phyloP scores from a whole-genome alignment of 1,140 invertebrate genomes.

The Sarcophaga peregrina region DNA sequence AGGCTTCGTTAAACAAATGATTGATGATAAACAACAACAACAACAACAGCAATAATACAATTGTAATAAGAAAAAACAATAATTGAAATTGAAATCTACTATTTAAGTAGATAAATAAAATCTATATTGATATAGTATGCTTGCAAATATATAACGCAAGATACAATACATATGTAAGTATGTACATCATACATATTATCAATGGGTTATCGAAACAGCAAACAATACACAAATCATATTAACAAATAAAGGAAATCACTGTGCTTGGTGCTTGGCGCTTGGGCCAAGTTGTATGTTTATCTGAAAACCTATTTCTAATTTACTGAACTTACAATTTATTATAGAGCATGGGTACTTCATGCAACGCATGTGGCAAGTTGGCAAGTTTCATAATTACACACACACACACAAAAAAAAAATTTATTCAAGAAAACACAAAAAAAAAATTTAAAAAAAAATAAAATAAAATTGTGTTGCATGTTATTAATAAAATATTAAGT shows the following conservation, averaged over 20 bases:
- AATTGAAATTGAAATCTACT: no score
- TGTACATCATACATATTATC: background rate
- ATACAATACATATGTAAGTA: background rate
- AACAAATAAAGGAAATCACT: constrained; percentile 18
- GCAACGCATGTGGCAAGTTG: background rate
- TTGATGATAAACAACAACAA: background rate
- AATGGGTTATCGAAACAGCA: constrained; percentile 1
- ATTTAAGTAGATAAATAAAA: no score
- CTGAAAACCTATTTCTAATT: background rate
- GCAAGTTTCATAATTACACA: constrained; percentile 8
- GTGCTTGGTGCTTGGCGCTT: background rate
- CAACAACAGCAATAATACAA: no score
- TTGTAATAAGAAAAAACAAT: no score
- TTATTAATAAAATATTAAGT: background rate
- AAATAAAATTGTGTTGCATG: constrained; percentile 8
- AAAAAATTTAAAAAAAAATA: background rate
- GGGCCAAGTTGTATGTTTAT: background rate
- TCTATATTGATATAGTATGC: no score
- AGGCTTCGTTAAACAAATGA: constrained; percentile 22
- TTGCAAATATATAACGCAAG: no score
- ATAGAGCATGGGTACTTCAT: background rate
- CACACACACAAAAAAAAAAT: background rate
- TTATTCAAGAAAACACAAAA: background rate
- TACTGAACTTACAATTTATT: background rate
- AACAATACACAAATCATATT: background rate